phyloP scores from a whole-genome alignment of 35 echinoderm and acorn worm species.

The Acanthaster planci region DNA sequence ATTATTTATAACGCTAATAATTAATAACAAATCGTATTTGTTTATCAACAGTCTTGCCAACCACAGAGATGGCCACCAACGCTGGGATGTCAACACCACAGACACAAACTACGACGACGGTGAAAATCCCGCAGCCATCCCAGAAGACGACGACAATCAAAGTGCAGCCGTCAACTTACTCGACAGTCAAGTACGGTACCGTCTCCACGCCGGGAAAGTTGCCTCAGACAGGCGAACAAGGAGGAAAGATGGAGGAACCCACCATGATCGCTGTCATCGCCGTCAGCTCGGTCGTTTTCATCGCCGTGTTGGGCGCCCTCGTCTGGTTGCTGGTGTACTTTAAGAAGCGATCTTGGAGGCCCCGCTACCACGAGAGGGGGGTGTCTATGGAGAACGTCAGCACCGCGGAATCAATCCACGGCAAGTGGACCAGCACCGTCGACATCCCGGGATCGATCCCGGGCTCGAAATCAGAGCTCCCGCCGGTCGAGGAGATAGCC shows the following conservation, averaged over 20 bases:
- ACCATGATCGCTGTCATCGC: not conserved
- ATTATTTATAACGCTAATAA: too few relatives aligned
- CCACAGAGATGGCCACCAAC: too few relatives aligned
- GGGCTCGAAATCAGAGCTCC: not conserved
- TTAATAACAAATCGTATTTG: too few relatives aligned
- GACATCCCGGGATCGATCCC: not conserved
- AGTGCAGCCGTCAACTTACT: not conserved
- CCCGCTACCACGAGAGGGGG: slow-evolving; percentile 1
- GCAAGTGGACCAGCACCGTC: slow-evolving; percentile 10
- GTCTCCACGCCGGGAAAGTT: not conserved
- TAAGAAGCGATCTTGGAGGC: not conserved
- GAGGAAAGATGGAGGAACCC: not conserved
- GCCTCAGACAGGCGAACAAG: not conserved
- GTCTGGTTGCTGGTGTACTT: not conserved
- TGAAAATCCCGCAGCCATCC: not conserved
- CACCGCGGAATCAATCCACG: not conserved
- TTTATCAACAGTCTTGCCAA: too few relatives aligned
- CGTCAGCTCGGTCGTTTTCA: not conserved
- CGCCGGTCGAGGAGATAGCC: not conserved
- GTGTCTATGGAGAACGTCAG: slow-evolving; percentile 11
- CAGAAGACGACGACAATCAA: not conserved
- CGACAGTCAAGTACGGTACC: not conserved
- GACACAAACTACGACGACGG: too few relatives aligned
- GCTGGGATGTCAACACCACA: too few relatives aligned
- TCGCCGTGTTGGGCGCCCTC: not conserved